Evolutionary conservation across 2,113 vertebrate species (phyloP).

Genomic region (Oncorhynchus kisutch): DNA sequence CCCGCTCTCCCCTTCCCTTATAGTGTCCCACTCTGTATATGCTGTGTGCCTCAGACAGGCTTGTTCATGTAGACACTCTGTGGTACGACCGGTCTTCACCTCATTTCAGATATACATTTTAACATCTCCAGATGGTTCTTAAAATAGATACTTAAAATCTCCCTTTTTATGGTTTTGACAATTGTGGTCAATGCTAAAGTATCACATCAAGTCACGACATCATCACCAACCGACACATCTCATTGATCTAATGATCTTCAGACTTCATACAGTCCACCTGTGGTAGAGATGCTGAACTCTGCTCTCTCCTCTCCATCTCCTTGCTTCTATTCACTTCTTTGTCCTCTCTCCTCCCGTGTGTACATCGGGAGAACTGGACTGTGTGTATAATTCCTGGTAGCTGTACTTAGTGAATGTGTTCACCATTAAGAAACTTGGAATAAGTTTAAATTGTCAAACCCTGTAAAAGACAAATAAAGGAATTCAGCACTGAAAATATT

Average conservation of each 20-base stretch:
- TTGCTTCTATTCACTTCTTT: neutral
- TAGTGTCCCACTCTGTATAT: too few relatives aligned
- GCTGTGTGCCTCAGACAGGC: neutral
- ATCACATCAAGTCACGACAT: slow-evolving; percentile 45
- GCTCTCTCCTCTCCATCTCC: slow-evolving; percentile 7
- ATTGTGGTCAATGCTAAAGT: slow-evolving; percentile 38
- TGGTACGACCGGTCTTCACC: neutral
- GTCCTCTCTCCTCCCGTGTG: slow-evolving; percentile 47
- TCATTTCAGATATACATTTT: slow-evolving; percentile 15
- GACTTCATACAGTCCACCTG: slow-evolving; percentile 23
- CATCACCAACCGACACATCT: slow-evolving; percentile 39
- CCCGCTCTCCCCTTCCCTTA: too few relatives aligned
- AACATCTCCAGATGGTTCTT: neutral
- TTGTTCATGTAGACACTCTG: neutral
- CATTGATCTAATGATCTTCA: slow-evolving; percentile 7
- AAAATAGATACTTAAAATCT: neutral
- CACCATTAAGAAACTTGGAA: slow-evolving; percentile 81
- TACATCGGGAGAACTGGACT: slow-evolving; percentile 66
- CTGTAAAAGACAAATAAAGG: slow-evolving; percentile 88
- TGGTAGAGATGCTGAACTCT: slow-evolving; percentile 34
- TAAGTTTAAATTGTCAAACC: slow-evolving; percentile 81
- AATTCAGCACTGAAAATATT: slow-evolving; percentile 64
- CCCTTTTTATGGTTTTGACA: slow-evolving; percentile 1
- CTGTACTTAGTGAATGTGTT: slow-evolving; percentile 86
- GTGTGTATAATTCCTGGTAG: slow-evolving; percentile 80